Percentiles rank a stretch among this genome's conserved stretches.
These are phyloP conservation scores for Cyprinodon brontotheroides DNA, from an alignment of 2,113 vertebrate genomes.

Conservation along the genomic window DNA sequence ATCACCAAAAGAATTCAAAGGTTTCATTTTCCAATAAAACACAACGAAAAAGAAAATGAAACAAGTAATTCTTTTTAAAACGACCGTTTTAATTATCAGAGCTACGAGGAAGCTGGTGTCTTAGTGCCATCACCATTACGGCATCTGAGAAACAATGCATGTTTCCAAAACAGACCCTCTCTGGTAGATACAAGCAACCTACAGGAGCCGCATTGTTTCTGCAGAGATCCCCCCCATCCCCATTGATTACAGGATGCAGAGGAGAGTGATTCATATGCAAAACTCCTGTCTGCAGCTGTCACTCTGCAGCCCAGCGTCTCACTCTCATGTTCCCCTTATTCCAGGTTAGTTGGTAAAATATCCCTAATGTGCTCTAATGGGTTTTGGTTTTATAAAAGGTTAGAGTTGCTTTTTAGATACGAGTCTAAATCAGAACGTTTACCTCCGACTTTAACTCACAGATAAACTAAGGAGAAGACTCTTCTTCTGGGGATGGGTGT, in stretches of 20 bases:
- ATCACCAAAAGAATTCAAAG: neutral
- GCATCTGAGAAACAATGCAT: constrained; percentile 54
- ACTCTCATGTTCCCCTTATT: neutral
- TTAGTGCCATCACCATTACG: constrained; percentile 11
- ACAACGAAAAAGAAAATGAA: neutral
- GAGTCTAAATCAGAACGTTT: neutral
- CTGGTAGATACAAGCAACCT: constrained; percentile 76
- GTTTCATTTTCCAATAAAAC: neutral
- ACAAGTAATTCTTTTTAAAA: neutral
- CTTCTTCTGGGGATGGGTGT: constrained; percentile 77
- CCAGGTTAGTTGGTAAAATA: neutral
- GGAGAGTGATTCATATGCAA: constrained; percentile 73
- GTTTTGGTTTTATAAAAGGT: neutral
- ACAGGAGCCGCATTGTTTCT: constrained; percentile 64
- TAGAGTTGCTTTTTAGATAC: neutral
- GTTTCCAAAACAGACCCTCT: constrained; percentile 77
- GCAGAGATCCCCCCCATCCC: constrained; percentile 13
- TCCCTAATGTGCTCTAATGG: neutral
- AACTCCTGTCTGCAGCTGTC: constrained; percentile 26
- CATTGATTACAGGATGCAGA: constrained; percentile 32
- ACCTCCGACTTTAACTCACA: constrained; percentile 77
- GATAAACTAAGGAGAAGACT: constrained; percentile 83
- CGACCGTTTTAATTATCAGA: neutral
- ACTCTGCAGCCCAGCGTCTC: neutral
- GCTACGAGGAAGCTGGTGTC: neutral